phyloP scores from a whole-genome alignment of 2,888 invertebrate species.

The Allygus modestus region DNA sequence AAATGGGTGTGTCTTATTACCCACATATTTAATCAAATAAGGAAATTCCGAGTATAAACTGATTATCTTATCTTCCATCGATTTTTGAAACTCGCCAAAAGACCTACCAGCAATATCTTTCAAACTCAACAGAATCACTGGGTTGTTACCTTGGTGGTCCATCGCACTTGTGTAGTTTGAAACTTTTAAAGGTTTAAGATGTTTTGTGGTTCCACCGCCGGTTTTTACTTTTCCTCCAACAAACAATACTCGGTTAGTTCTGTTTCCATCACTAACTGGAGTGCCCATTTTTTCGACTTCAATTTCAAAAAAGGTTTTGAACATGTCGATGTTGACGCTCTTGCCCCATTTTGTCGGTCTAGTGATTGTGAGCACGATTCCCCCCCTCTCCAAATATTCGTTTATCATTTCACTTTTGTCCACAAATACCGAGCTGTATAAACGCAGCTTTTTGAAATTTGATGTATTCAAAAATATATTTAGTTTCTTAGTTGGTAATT shows the following conservation, averaged over 20 bases:
- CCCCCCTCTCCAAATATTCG: conserved; percentile 30
- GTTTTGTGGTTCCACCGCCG: neutral
- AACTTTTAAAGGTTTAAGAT: conserved; percentile 18
- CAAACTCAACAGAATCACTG: conserved; percentile 24
- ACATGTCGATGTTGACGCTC: conserved; percentile 37
- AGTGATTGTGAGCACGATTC: conserved; percentile 27
- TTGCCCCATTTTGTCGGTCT: conserved; percentile 38
- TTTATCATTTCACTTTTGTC: conserved; percentile 51
- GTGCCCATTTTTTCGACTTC: neutral
- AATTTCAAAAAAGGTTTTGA: conserved; percentile 46
- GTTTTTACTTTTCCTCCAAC: neutral
- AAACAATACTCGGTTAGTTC: neutral
- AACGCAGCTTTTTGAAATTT: conserved; percentile 35
- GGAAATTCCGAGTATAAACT: neutral
- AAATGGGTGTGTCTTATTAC: neutral
- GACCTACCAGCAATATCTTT: conserved; percentile 19
- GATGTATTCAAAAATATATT: conserved; percentile 13
- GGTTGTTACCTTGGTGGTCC: conserved; percentile 47
- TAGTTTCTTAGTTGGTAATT: neutral
- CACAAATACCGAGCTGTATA: conserved; percentile 24
- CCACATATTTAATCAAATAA: conserved; percentile 1
- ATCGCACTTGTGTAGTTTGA: conserved; percentile 39
- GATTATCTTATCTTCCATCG: conserved; percentile 13
- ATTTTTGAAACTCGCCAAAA: conserved; percentile 22
- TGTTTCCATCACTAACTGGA: neutral